Evolutionary conservation across 92 coral and sea anemone genomes (phyloP).

Genomic region (Siderastrea siderea): DNA sequence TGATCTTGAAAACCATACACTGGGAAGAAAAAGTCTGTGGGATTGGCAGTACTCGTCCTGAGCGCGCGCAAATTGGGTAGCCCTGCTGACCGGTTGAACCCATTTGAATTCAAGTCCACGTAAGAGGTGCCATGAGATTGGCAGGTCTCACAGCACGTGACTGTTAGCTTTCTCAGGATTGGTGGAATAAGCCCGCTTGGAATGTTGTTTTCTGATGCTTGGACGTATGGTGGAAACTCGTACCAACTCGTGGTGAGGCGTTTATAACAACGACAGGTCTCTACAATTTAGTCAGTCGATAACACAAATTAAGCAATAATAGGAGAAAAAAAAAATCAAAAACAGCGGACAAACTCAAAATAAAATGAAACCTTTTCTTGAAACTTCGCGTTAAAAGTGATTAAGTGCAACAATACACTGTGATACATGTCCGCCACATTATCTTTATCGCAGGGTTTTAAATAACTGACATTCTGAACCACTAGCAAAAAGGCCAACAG

Average conservation of each 20-base stretch:
- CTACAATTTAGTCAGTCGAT: slow-evolving; percentile 21
- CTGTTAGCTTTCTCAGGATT: slow-evolving; percentile 56
- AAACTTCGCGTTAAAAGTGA: too few species aligned
- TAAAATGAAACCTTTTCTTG: too few species aligned
- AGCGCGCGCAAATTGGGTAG: slow-evolving; percentile 25
- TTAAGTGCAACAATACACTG: too few species aligned
- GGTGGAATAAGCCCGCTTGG: slow-evolving; percentile 74
- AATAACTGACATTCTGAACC: too few species aligned
- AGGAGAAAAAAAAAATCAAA: too few species aligned
- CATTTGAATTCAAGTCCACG: slow-evolving; percentile 37
- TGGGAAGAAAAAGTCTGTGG: slow-evolving; percentile 63
- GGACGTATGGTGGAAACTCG: slow-evolving; percentile 65
- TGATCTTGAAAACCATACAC: slow-evolving; percentile 46
- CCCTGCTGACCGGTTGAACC: slow-evolving; percentile 16
- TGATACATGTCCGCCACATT: too few species aligned
- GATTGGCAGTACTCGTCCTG: slow-evolving; percentile 11
- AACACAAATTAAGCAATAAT: too few species aligned
- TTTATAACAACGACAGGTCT: slow-evolving; percentile 75
- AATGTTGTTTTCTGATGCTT: slow-evolving; percentile 17
- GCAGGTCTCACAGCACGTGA: slow-evolving; percentile 77
- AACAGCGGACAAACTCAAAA: too few species aligned
- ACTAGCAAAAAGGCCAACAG: too few species aligned
- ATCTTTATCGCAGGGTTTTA: too few species aligned
- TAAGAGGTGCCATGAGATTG: slow-evolving; percentile 39
- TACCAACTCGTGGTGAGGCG: slow-evolving; percentile 73